These are phyloP conservation scores for Oriolus oriolus DNA, from an alignment of 2,113 vertebrate species.

Conservation along the genomic window DNA sequence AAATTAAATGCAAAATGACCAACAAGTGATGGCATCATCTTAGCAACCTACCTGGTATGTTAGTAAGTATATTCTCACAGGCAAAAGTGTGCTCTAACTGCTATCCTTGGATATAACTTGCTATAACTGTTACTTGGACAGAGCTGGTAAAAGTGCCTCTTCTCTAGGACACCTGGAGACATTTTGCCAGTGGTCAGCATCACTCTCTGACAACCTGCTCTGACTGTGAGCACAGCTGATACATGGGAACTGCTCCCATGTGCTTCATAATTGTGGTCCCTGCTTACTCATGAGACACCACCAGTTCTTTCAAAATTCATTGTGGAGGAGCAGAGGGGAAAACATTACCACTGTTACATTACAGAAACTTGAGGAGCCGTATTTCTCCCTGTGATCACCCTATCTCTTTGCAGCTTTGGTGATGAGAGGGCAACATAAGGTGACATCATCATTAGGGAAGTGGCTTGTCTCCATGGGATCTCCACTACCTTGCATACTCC, in stretches of 20 bases:
- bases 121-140: neutral
- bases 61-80: neutral
- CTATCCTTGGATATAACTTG: too few species aligned
- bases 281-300: neutral
- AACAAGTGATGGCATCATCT: neutral
- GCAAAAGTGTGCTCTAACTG: neutral
- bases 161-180: neutral
- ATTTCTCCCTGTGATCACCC: neutral
- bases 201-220: neutral
- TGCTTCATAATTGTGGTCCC: neutral
- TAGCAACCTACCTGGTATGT: neutral
- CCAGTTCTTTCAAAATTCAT: neutral
- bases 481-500: neutral
- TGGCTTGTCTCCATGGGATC: neutral
- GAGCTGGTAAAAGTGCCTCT: neutral
- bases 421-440: neutral
- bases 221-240: accelerated
- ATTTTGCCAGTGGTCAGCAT: neutral
- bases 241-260: neutral
- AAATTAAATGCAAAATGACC: neutral
- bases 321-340: neutral
- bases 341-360: neutral
- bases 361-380: neutral
- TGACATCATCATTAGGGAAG: neutral
- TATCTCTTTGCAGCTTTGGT: neutral